Base-by-base conservation (phyloP, 2,888 invertebrate genomes). In the Cephalotes varians region DNA sequence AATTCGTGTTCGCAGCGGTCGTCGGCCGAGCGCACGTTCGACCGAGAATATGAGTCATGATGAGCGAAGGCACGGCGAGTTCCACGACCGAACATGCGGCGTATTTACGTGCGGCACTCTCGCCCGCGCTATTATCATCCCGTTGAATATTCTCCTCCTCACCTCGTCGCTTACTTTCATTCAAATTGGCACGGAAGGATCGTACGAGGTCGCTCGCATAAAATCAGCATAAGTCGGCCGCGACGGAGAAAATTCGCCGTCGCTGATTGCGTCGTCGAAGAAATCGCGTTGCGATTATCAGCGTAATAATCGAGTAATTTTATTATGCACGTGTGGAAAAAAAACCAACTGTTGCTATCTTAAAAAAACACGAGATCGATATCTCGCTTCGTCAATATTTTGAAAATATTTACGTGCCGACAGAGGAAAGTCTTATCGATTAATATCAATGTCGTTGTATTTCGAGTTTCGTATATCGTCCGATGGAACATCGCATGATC, bases 121-220 rank as follows among this genome's bases (percentile, higher is more conserved):
- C 73, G 60, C 51, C 77, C 69, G 72, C 44, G 65, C 40, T 44
- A 83, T 83, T 83, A 83, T 83, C 81, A 74, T 83, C 44, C 83
- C 76, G 83, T 67, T 84, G 83, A 84, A 84, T 84, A 84, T 84
- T 84, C 83, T 64, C 49, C 65, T 54, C 69, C 54, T 62, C 79
- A 79, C 69, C 82, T 82, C 67, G 69, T 51, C 82, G 73, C 28
- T 84, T 76, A 82, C 83, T 84, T 82, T 84, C 83, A 69, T 82
- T 84, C 82, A 67, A 76, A 82, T 82, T 62, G 74, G 54, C 40
- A 71, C 82, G 83, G 83, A 84, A 82, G 82, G 64, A 82, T 74
- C 81, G 74, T 44, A 54, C 79, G 82, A 82, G 82, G 82, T 79
- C 83, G 83, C 69, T 12, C 51, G 82, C 82, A 82, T 82, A 67